Base-by-base conservation (phyloP, 2,797 vertebrate species). In the Mallotus villosus region DNA sequence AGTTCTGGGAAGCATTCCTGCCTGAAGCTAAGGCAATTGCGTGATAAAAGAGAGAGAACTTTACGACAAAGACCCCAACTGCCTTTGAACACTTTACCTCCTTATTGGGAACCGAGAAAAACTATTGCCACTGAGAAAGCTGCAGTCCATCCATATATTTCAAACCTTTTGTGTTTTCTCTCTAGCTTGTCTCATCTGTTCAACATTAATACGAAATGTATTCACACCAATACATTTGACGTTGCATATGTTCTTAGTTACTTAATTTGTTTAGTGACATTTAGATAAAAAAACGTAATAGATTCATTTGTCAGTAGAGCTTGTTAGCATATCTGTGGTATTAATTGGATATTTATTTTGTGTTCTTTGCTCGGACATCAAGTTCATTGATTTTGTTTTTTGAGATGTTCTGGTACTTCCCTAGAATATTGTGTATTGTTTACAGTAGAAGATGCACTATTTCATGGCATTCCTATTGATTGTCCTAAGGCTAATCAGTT, bases 21-120 rank as follows among this genome's bases (percentile, higher is more conserved):
- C 97, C 97, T 0, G 97, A 99, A 87, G 97, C 97, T 1, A 98
- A 97, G 90, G 96, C 96, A 34, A 98, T 98, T 88, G 98, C 95
- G 72, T 98, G 95, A 95, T 67, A 46, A 22, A 86, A 84, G 87
- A 80, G 71, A 67, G 74, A 89, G 81, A 74, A 81, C 73, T 76
- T 78, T 2, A 76, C 74, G 74, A 83, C 81, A 34, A 76, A 90
- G 81, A 88, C 80, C 84, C 82, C 73, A 73, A 92, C 91, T 95
- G 94, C 94, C 94, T 95, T 84, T 87, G 91, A 91, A 91, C 92
- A 94, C 91, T 90, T 86, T 91, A 95, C 93, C 92, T 92, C 92
- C 91, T 92, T 89, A 92, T 87, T 90, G 90, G 81, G 77, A 81
- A 85, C 71, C 81, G 84, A 90, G 89, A 87, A 84, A 84, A 87